Conservation (phyloP, 2,113 vertebrate genomes). For the Apus apus region DNA sequence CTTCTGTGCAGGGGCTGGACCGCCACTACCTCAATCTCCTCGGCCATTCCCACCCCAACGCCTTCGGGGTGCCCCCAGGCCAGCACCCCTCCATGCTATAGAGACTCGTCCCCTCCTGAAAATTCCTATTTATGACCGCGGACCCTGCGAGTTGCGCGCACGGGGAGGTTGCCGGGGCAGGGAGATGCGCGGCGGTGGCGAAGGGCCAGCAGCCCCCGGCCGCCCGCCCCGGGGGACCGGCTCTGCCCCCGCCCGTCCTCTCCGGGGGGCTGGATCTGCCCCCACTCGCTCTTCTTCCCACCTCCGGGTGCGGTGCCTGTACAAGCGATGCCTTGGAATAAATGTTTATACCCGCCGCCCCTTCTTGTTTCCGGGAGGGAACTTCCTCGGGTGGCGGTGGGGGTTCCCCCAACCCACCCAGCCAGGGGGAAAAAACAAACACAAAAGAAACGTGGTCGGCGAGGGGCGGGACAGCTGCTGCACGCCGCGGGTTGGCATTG, state of each 20-base stretch:
- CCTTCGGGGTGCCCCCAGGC: slow-evolving; percentile 87
- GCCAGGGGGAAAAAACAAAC: not conserved
- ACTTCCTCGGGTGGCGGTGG: not conserved
- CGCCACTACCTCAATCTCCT: slow-evolving; percentile 93
- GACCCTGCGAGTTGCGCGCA: not conserved
- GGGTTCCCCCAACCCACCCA: not conserved
- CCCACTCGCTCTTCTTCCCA: not conserved
- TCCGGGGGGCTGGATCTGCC: not conserved
- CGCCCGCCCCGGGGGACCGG: too few species aligned
- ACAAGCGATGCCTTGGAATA: slow-evolving; percentile 37
- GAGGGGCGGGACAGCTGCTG: not conserved
- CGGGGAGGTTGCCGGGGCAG: not conserved
- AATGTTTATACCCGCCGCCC: not conserved
- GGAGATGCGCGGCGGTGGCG: not conserved
- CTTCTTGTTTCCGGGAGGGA: not conserved
- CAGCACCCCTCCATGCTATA: slow-evolving; percentile 87
- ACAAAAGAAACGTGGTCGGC: not conserved
- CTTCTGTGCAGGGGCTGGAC: slow-evolving; percentile 89
- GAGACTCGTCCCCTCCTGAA: not conserved
- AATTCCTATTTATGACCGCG: not conserved
- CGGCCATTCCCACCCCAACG: slow-evolving; percentile 86
- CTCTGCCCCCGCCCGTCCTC: not conserved
- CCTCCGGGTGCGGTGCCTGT: not conserved
- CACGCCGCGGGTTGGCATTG: not conserved
- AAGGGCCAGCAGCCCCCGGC: not conserved